Base-by-base conservation (phyloP, 2,888 invertebrate genomes). In the Zelleria hepariella region DNA sequence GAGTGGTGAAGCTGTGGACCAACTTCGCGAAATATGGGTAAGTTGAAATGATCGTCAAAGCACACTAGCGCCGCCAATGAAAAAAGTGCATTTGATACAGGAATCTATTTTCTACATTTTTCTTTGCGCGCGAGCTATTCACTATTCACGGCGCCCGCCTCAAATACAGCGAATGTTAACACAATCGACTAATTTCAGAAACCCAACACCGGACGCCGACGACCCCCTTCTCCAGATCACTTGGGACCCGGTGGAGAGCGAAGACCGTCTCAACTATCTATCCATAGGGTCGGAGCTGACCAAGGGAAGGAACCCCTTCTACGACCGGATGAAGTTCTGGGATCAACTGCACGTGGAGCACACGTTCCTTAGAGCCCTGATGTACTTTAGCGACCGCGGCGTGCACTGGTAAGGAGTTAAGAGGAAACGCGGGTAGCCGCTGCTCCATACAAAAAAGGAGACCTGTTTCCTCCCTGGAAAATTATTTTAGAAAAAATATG, bases 21-120 rank as follows among this genome's bases (percentile, higher is more conserved):
- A 89, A 89, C 67, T 90, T 90, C 68, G 88, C 89, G 48, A 88
- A 83, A 77, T 80, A 75, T 65, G 82, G 89, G 90, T 89, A 75
- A 71, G 72, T 48, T n/a, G n/a, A n/a, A n/a, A n/a, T n/a, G n/a
- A n/a, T n/a, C n/a, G n/a, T n/a, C n/a, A n/a, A n/a, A n/a, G n/a
- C n/a, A n/a, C n/a, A n/a, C n/a, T n/a, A n/a, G n/a, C n/a, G n/a
- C n/a, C n/a, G n/a, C n/a, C n/a, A n/a, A n/a, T n/a, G n/a, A n/a
- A n/a, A n/a, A n/a, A n/a, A n/a, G n/a, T n/a, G n/a, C n/a, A n/a
- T n/a, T n/a, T n/a, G n/a, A n/a, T n/a, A n/a, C n/a, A n/a, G n/a
- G n/a, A n/a, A n/a, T n/a, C n/a, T n/a, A n/a, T n/a, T n/a, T n/a
- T n/a, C n/a, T n/a, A n/a, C n/a, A n/a, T n/a, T n/a, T n/a, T n/a